A percentile compares a stretch with the other conserved stretches of the same genome.
phyloP scores from a whole-genome alignment of 2,888 invertebrate species.

The Rotaria macrura region DNA sequence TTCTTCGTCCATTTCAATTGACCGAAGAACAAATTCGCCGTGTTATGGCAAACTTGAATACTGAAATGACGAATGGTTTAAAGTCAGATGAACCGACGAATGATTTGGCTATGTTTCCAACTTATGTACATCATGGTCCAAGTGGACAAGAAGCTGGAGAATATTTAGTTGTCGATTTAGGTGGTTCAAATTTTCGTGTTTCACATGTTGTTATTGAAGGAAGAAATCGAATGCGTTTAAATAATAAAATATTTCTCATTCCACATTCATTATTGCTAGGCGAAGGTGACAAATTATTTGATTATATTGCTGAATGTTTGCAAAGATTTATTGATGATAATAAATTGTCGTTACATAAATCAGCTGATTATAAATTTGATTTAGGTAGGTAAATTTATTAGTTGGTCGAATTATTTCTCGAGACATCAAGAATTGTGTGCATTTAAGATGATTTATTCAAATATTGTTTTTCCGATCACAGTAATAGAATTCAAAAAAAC shows the following conservation, averaged over 20 bases:
- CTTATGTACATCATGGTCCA: slow-evolving; percentile 86
- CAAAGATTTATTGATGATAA: slow-evolving; percentile 16
- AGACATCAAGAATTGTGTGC: too few relatives aligned
- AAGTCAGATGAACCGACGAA: background rate
- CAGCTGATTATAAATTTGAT: background rate
- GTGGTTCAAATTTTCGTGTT: slow-evolving; percentile 96
- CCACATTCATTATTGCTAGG: background rate
- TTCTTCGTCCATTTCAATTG: background rate
- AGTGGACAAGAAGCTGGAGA: slow-evolving; percentile 80
- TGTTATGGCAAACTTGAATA: slow-evolving; percentile 12
- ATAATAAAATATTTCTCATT: slow-evolving; percentile 17
- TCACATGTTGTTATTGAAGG: background rate
- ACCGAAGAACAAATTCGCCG: slow-evolving; percentile 7
- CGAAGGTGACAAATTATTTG: slow-evolving; percentile 8
- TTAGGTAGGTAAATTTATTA: background rate
- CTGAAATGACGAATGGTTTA: background rate
- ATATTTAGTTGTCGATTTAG: slow-evolving; percentile 88
- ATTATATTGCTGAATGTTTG: slow-evolving; percentile 20
- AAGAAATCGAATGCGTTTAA: slow-evolving; percentile 2
- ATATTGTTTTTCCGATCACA: too few relatives aligned
- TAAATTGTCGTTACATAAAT: background rate
- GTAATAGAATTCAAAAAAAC: too few relatives aligned
- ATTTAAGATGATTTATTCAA: too few relatives aligned
- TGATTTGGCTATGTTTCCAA: slow-evolving; percentile 71
- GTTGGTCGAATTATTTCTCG: too few relatives aligned